phyloP scores from a whole-genome alignment of 92 coral and sea anemone species.

The Blastomussa wellsi region DNA sequence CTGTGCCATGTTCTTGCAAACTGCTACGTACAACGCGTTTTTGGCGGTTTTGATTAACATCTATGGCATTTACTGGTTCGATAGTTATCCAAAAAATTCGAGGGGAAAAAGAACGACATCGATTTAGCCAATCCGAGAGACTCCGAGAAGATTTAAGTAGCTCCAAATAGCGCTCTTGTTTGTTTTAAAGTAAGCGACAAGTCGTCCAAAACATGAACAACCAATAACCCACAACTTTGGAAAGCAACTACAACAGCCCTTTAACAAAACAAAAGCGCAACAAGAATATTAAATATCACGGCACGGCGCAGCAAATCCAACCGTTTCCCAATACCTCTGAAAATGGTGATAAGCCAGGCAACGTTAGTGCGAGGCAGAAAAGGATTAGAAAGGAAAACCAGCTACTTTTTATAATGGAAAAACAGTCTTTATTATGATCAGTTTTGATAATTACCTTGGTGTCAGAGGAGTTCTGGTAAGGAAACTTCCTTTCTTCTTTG shows the following conservation, averaged over 20 bases:
- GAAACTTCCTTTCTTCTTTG: constrained; percentile 97
- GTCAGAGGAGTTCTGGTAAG: constrained; percentile 96
- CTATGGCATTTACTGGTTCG: background rate
- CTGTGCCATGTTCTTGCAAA: background rate
- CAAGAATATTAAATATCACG: background rate
- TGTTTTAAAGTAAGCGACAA: background rate
- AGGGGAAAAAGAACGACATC: background rate
- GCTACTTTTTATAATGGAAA: no score
- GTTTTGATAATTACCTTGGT: constrained; percentile 74
- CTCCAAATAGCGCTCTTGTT: no score
- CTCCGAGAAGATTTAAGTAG: no score
- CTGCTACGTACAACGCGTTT: background rate
- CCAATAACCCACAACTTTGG: background rate
- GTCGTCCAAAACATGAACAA: background rate
- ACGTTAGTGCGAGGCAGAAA: background rate
- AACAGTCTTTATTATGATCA: no score
- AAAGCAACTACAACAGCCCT: background rate
- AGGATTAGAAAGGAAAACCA: background rate
- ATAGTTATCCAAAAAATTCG: background rate
- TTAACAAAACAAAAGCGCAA: background rate
- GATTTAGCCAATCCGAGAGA: background rate
- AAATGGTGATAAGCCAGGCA: background rate
- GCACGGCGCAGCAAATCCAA: background rate
- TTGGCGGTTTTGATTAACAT: background rate
- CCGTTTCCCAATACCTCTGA: background rate